These are phyloP conservation scores for Melanotaenia pygmaea DNA, from an alignment of 2,797 vertebrate species.

Conservation along the genomic window DNA sequence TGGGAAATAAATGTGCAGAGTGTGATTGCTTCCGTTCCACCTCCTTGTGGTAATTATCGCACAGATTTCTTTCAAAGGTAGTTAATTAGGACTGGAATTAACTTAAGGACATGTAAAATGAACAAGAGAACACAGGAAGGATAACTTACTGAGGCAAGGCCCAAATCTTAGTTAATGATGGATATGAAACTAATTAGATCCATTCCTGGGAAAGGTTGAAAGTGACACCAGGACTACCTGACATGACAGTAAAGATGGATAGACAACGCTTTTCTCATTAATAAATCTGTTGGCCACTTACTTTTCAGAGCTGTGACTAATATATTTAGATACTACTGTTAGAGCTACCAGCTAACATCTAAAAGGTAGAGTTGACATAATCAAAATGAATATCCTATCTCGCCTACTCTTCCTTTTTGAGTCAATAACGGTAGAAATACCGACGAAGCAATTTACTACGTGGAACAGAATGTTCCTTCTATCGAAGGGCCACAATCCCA, in stretches of 20 bases:
- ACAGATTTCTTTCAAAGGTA: constrained; percentile 79
- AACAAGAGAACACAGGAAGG: constrained; percentile 73
- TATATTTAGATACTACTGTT: neutral
- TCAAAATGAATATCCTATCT: too few species aligned
- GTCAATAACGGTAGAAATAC: too few species aligned
- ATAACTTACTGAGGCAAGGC: constrained; percentile 64
- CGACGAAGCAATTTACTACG: too few species aligned
- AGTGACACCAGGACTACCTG: constrained; percentile 23
- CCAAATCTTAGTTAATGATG: constrained; percentile 48
- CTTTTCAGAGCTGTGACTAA: neutral
- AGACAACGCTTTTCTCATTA: neutral
- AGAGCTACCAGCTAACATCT: neutral
- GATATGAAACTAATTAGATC: constrained; percentile 55
- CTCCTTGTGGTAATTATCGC: constrained; percentile 80
- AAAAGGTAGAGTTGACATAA: neutral
- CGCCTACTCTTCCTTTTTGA: too few species aligned
- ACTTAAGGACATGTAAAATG: constrained; percentile 80
- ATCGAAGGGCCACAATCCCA: too few species aligned
- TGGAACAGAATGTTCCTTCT: too few species aligned
- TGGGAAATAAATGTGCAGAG: constrained; percentile 73
- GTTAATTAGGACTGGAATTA: constrained; percentile 81
- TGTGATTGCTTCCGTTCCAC: constrained; percentile 78
- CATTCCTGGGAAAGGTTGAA: constrained; percentile 24
- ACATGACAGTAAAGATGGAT: constrained; percentile 16
- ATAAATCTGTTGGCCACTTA: constrained; percentile 11